Percentiles rank a stretch among this genome's conserved stretches.
phyloP scores from a whole-genome alignment of 2,113 vertebrate species.

The Centropristis striata region DNA sequence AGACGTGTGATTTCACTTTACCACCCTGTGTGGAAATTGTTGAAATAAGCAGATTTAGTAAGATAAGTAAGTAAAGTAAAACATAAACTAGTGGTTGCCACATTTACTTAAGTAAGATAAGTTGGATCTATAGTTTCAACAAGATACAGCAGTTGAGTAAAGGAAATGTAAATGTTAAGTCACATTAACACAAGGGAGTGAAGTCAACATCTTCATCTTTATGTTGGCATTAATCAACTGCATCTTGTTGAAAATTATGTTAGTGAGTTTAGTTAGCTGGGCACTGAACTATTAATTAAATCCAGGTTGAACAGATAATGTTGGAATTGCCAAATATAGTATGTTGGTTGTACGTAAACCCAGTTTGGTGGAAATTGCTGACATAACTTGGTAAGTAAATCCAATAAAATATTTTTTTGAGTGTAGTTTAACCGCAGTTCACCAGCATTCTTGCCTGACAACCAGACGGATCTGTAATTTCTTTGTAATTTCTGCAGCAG shows the following conservation, averaged over 20 bases:
- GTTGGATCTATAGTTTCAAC: not conserved
- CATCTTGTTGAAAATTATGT: not conserved
- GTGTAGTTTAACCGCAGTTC: too few species aligned
- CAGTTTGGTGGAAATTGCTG: not conserved
- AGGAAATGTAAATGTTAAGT: not conserved
- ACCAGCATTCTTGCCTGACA: too few species aligned
- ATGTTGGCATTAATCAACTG: not conserved
- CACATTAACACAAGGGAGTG: not conserved
- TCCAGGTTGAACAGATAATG: not conserved
- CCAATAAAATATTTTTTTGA: too few species aligned
- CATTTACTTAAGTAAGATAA: not conserved
- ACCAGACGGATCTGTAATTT: too few species aligned
- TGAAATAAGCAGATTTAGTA: too few species aligned
- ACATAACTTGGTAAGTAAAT: not conserved
- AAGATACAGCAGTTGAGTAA: not conserved
- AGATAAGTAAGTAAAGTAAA: too few species aligned
- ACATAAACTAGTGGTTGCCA: not conserved
- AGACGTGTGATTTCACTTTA: too few species aligned
- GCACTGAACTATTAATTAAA: not conserved
- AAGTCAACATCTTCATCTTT: too few species aligned
- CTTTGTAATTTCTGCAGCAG: too few species aligned
- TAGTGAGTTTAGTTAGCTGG: not conserved
- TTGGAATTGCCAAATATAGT: not conserved
- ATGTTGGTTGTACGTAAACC: not conserved
- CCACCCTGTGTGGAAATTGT: too few species aligned